Evolutionary conservation across 2,888 invertebrate genomes (phyloP).

Genomic region (Cosmia pyralina): DNA sequence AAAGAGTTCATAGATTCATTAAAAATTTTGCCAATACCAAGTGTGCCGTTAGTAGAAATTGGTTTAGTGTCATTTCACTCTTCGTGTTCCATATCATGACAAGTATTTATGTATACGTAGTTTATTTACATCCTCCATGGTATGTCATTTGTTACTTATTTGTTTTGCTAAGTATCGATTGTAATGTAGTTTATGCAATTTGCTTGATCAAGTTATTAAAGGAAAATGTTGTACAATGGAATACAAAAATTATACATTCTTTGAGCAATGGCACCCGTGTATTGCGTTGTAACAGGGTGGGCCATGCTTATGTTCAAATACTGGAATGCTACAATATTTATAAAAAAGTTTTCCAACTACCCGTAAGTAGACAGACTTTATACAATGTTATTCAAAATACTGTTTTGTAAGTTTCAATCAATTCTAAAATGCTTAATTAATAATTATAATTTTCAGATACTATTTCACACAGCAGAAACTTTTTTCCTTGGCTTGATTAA

Average conservation of each 20-base stretch:
- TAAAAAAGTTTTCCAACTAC: conserved; percentile 26
- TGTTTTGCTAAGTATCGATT: conserved; percentile 17
- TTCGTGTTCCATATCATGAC: neutral
- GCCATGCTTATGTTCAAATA: conserved; percentile 30
- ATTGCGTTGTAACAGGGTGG: conserved; percentile 27
- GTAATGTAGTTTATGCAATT: conserved; percentile 38
- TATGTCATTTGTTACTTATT: neutral
- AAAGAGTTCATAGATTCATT: conserved; percentile 40
- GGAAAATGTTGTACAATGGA: conserved; percentile 45
- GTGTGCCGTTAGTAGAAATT: conserved; percentile 16
- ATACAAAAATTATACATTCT: conserved; percentile 7
- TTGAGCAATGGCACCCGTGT: neutral
- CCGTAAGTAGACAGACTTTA: conserved; percentile 31
- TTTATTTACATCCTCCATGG: conserved; percentile 9
- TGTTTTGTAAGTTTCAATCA: neutral
- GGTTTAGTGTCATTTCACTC: conserved; percentile 11
- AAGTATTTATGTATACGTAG: neutral
- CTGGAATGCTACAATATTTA: conserved; percentile 38
- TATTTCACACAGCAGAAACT: conserved; percentile 29
- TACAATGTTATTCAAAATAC: neutral
- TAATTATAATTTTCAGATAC: conserved; percentile 14
- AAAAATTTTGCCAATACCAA: neutral
- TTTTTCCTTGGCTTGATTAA: conserved; percentile 26
- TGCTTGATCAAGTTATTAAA: conserved; percentile 42
- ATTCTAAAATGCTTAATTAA: neutral